Percentiles rank a stretch among this genome's conserved stretches.
Conservation (phyloP, 2,113 vertebrate genomes). For the Zosterops japonicus region DNA sequence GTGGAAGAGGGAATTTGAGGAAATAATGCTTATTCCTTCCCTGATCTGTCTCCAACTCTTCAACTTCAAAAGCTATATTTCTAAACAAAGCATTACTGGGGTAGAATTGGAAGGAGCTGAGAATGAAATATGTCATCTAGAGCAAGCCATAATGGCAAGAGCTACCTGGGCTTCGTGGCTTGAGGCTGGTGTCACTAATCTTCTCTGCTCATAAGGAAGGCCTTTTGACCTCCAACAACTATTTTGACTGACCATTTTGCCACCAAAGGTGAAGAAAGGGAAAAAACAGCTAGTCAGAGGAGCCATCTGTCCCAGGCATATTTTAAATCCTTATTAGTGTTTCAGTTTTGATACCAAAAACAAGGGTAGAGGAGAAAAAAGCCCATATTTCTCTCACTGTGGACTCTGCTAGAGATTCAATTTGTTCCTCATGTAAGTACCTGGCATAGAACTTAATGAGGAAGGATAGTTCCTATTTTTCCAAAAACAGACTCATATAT, state of each 20-base stretch:
- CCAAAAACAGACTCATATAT: neutral
- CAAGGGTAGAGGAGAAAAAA: neutral
- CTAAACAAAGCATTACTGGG: neutral
- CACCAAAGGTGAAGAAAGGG: neutral
- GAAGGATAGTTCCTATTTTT: neutral
- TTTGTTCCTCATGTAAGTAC: neutral
- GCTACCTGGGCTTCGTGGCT: neutral
- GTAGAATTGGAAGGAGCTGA: neutral
- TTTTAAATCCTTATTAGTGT: neutral
- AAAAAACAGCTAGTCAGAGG: neutral
- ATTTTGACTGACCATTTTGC: neutral
- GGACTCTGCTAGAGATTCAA: neutral
- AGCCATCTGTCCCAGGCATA: neutral
- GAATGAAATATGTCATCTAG: neutral
- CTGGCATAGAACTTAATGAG: neutral
- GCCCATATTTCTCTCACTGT: neutral
- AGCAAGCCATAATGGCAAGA: neutral
- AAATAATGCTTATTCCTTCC: neutral
- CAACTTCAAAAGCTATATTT: neutral
- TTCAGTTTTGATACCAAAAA: neutral
- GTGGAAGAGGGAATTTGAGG: neutral
- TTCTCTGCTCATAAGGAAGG: neutral
- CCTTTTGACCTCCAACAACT: neutral
- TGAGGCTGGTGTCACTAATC: neutral
- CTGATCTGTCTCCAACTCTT: neutral